Conservation (phyloP, 2,797 vertebrate genomes). For the Neoniphon sammara region DNA sequence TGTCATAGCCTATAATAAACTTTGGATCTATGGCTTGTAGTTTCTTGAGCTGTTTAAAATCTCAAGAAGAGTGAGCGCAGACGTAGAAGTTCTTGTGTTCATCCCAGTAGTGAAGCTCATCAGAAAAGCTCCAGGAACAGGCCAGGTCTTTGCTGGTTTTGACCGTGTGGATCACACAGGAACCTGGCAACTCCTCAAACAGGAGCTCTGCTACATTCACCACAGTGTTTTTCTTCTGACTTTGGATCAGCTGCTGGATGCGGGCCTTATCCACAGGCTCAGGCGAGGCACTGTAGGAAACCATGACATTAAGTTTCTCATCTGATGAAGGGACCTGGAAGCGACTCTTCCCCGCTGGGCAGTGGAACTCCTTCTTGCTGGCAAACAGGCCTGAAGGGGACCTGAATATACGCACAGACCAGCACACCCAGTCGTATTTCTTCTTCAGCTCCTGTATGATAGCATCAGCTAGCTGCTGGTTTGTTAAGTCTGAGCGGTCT, state of each 20-base stretch:
- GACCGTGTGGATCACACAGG: slow-evolving; percentile 78
- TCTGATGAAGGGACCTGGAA: slow-evolving; percentile 76
- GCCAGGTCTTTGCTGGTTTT: slow-evolving; percentile 76
- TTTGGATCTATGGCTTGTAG: neutral
- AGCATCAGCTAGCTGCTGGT: slow-evolving; percentile 78
- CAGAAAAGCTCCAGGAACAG: slow-evolving; percentile 78
- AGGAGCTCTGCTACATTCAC: slow-evolving; percentile 70
- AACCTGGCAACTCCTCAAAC: slow-evolving; percentile 71
- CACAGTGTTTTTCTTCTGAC: slow-evolving; percentile 74
- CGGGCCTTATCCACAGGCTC: slow-evolving; percentile 75
- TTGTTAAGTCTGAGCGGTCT: slow-evolving; percentile 63
- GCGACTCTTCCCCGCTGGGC: slow-evolving; percentile 78
- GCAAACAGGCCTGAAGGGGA: slow-evolving; percentile 67
- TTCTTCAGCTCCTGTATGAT: slow-evolving; percentile 76
- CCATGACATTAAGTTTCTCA: slow-evolving; percentile 77
- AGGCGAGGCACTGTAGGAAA: slow-evolving; percentile 83
- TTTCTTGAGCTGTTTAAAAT: neutral
- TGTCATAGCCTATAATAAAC: neutral
- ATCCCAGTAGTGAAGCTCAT: slow-evolving; percentile 83
- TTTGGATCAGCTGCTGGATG: slow-evolving; percentile 76
- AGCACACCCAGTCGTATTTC: slow-evolving; percentile 85
- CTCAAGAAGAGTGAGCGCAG: slow-evolving; percentile 82
- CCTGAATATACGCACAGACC: slow-evolving; percentile 82
- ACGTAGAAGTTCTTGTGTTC: slow-evolving; percentile 77
- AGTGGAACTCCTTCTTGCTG: slow-evolving; percentile 76